These are phyloP conservation scores for Melospiza melodia DNA, from an alignment of 2,113 vertebrate species.

Conservation along the genomic window DNA sequence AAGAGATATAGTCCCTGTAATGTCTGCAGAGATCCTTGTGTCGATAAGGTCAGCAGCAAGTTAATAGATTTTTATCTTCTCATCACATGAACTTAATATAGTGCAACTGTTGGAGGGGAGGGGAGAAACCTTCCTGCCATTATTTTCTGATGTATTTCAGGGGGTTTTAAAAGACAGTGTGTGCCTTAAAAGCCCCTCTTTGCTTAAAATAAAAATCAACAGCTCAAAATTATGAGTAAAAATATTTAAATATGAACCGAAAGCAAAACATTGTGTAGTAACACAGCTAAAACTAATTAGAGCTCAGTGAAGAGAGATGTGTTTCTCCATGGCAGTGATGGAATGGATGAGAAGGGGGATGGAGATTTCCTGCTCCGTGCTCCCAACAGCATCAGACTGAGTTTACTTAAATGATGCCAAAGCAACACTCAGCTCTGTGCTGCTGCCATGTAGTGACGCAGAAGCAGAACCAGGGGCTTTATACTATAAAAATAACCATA, in stretches of 20 bases:
- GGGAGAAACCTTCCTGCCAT: constrained; percentile 50
- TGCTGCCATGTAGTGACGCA: background rate
- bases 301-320: background rate
- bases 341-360: background rate
- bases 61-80: constrained; percentile 99
- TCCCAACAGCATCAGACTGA: constrained; percentile 18
- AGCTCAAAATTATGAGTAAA: constrained; percentile 29
- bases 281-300: constrained; percentile 33
- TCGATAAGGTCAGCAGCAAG: constrained; percentile 94
- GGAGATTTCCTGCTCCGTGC: constrained; percentile 22
- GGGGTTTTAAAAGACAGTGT: background rate
- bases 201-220: background rate
- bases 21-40: constrained; percentile 82
- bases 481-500: background rate
- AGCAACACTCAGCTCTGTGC: constrained; percentile 13
- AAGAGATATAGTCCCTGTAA: constrained; percentile 85
- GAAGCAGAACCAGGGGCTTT: background rate
- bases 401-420: constrained; percentile 19
- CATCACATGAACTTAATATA: constrained; percentile 84
- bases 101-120: constrained; percentile 71
- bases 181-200: constrained; percentile 29
- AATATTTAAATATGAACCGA: background rate
- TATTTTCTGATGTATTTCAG: constrained; percentile 56
- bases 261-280: background rate
- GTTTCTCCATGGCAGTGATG: background rate